Evolutionary conservation across 2,113 vertebrate genomes (phyloP).

Genomic region (Zootoca vivipara): DNA sequence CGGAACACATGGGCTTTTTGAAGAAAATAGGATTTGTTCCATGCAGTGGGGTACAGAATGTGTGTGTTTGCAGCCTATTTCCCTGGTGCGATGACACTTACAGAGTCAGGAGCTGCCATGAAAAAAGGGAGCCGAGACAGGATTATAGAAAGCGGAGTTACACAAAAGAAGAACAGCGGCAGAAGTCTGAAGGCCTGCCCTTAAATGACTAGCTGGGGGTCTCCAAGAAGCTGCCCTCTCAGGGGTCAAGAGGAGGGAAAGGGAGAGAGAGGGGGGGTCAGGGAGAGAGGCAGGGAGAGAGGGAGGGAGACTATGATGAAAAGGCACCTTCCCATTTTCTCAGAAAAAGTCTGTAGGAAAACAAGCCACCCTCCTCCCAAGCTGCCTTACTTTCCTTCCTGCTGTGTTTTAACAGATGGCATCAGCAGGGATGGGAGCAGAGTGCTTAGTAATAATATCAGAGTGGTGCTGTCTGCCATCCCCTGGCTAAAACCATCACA

Average conservation of each 20-base stretch:
- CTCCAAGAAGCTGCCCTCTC: neutral
- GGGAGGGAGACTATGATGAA: neutral
- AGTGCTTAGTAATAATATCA: neutral
- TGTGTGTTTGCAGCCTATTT: neutral
- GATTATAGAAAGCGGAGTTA: neutral
- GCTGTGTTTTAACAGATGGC: slow-evolving; percentile 7
- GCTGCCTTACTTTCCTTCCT: neutral
- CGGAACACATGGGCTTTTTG: neutral
- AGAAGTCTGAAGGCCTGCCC: neutral
- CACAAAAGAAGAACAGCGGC: neutral
- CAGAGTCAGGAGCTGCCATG: neutral
- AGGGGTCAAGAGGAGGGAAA: neutral
- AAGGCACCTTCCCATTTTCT: neutral
- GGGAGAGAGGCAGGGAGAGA: neutral
- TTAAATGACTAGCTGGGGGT: neutral
- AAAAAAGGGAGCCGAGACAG: neutral
- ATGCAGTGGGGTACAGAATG: neutral
- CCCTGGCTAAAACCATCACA: neutral
- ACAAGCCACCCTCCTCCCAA: neutral
- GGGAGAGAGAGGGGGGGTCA: neutral
- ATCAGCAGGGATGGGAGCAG: neutral
- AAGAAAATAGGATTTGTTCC: neutral
- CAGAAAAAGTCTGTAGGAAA: neutral
- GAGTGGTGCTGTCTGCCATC: neutral
- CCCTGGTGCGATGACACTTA: neutral